A percentile compares a stretch with the other conserved stretches of the same genome.
Conservation (phyloP, 2,113 vertebrate species). For the Chionomys nivalis region DNA sequence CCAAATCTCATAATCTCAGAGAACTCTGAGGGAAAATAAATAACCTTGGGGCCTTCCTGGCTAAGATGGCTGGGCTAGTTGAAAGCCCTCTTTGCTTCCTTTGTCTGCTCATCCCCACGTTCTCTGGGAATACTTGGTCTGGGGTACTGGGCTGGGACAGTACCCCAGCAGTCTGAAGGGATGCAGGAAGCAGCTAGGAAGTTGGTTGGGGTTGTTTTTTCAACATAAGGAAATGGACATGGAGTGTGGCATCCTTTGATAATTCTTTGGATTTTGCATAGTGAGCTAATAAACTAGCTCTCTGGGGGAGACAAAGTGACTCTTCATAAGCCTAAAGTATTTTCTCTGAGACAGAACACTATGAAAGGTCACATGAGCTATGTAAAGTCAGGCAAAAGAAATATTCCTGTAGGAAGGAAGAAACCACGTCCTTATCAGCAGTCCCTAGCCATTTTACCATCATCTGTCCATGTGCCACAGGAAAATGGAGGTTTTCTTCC, state of each 20-base stretch:
- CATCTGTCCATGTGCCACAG: slow-evolving; percentile 79
- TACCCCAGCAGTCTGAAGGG: too few relatives aligned
- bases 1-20: not conserved
- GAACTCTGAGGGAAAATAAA: not conserved
- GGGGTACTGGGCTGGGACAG: not conserved
- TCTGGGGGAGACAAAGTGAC: not conserved
- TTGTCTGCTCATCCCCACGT: not conserved
- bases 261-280: not conserved
- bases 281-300: not conserved
- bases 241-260: not conserved
- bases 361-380: not conserved
- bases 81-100: not conserved
- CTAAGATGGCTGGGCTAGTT: not conserved
- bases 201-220: not conserved
- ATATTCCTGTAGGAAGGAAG: not conserved
- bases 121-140: not conserved
- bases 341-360: not conserved
- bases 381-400: not conserved
- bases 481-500: slow-evolving; percentile 91
- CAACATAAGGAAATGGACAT: not conserved
- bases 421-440: not conserved
- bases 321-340: not conserved
- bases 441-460: not conserved
- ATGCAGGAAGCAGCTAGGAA: not conserved
- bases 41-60: not conserved